phyloP scores from a whole-genome alignment of 2,888 invertebrate genomes.

The Amphipyra tragopoginis region DNA sequence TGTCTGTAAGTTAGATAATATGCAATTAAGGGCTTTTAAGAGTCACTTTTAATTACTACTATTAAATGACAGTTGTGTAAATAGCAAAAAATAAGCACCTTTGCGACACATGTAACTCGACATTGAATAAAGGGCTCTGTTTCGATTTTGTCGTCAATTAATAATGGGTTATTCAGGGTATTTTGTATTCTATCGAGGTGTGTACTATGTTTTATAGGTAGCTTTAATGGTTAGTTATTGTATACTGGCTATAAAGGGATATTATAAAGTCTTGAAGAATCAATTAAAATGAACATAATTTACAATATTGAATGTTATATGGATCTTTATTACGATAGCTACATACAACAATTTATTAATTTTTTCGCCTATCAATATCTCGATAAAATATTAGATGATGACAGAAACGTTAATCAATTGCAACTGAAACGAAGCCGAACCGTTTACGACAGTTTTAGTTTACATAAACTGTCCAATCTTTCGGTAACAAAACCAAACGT shows the following conservation, averaged over 20 bases:
- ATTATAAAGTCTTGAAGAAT: constrained; percentile 1
- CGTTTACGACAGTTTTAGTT: too few species aligned
- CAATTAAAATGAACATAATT: not conserved
- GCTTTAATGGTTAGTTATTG: constrained; percentile 21
- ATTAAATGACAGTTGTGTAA: constrained; percentile 56
- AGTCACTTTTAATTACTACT: constrained; percentile 66
- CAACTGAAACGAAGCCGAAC: too few species aligned
- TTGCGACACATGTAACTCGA: constrained; percentile 24
- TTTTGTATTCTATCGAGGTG: constrained; percentile 31
- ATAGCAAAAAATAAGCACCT: constrained; percentile 51
- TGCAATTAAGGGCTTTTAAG: constrained; percentile 63
- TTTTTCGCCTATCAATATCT: too few species aligned
- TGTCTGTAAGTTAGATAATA: constrained; percentile 60
- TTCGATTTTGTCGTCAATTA: constrained; percentile 33
- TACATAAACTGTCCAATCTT: too few species aligned
- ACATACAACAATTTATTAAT: too few species aligned
- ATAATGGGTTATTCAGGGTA: constrained; percentile 33
- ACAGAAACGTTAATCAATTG: too few species aligned
- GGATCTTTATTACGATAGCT: not conserved
- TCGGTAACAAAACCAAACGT: too few species aligned
- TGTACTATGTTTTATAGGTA: constrained; percentile 31
- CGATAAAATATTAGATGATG: too few species aligned
- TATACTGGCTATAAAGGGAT: constrained; percentile 1
- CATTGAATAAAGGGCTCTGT: constrained; percentile 14
- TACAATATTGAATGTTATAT: not conserved